Conservation (phyloP, 2,113 vertebrate genomes). For the Hystrix brachyura region DNA sequence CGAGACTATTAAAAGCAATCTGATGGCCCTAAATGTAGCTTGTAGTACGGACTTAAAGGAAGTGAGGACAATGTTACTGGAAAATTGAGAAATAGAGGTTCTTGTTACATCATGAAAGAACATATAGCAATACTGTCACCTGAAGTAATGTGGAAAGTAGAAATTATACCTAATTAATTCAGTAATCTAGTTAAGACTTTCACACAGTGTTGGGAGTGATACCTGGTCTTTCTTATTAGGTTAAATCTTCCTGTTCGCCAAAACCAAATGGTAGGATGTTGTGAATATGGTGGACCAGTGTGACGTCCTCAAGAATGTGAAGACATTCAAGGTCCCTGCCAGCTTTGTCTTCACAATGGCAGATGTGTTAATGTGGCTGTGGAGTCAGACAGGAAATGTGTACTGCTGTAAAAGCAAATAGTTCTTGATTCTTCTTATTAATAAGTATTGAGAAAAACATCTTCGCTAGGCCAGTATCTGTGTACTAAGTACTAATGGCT, state of each 20-base stretch:
- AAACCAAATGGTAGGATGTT: not conserved
- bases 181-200: not conserved
- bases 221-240: not conserved
- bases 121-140: not conserved
- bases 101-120: not conserved
- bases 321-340: not conserved
- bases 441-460: not conserved
- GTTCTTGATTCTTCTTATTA: constrained; percentile 5
- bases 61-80: not conserved
- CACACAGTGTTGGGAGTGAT: not conserved
- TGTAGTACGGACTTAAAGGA: not conserved
- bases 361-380: not conserved
- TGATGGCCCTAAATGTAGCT: not conserved
- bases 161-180: not conserved
- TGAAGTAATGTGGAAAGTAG: not conserved
- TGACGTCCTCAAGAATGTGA: not conserved
- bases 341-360: not conserved
- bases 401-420: not conserved
- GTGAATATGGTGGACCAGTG: not conserved
- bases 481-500: not conserved
- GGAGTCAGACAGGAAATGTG: not conserved
- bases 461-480: not conserved
- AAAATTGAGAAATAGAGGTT: not conserved
- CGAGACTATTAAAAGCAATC: not conserved
- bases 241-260: not conserved